Base-by-base conservation (phyloP, 2,888 invertebrate species). In the Leptinotarsa tumamoca region DNA sequence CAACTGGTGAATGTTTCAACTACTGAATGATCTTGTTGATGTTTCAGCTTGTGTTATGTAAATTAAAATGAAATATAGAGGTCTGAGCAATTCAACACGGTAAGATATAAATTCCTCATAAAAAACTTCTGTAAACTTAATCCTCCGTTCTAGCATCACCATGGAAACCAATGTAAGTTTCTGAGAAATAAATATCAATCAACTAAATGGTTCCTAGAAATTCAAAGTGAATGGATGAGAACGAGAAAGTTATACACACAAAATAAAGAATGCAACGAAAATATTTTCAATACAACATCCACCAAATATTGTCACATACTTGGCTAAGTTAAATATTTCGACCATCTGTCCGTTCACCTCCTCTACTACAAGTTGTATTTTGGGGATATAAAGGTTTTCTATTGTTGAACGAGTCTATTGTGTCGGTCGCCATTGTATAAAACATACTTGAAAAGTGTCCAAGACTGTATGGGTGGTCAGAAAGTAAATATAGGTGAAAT, bases 371-470 rank as follows among this genome's bases (percentile, higher is more conserved):
- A 70, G 58, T 58, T 58, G 58, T 70, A 70, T 70, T 74, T 70
- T 27, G 56, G 74, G 69, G 70, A 70, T 56, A 69, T 66, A 50
- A 67, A 74, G n/a, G 63, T 23, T 68, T 51, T 73, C 73, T 73
- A 67, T 74, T 74, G 74, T 74, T 71, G 27, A 56, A 67, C 56
- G 70, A 21, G 33, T 67, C 74, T 70, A 70, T 71, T 74, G 74
- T 74, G 54, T 56, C 49, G 56, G 56, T 54, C 49, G 61, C 63
- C 63, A 69, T 73, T 73, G 61, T 63, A 69, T 69, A 73, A 73
- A 73, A 69, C 70, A 74, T 74, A 70, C 74, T 56, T 67, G 70
- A 70, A 49, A 74, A 70, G 74, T 74, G 74, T 71, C 70, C 74
- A 74, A 74, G 67, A 67, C 74, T 70, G 21, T 63, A 70, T 70